Percentiles rank a stretch among this genome's conserved stretches.
Evolutionary conservation across 2,888 invertebrate species (phyloP).

Genomic region (Agrilus mali): DNA sequence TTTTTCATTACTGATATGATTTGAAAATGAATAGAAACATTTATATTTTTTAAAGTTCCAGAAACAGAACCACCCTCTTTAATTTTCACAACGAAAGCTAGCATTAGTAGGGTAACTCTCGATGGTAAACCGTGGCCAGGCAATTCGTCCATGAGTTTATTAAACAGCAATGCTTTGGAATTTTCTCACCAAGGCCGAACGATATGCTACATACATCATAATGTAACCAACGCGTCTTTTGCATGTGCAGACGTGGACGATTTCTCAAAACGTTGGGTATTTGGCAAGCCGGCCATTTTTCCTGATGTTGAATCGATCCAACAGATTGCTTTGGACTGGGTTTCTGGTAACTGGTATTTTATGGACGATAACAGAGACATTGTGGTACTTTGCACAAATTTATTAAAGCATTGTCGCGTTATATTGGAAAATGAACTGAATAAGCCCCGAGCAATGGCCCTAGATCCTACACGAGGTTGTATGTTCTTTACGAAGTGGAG

Average conservation of each 20-base stretch:
- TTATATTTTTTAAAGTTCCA: slow-evolving; percentile 43
- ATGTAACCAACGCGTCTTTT: slow-evolving; percentile 39
- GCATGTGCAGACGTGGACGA: slow-evolving; percentile 56
- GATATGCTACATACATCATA: slow-evolving; percentile 60
- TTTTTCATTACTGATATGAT: background rate
- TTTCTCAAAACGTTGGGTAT: slow-evolving; percentile 43
- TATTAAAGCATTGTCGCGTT: slow-evolving; percentile 53
- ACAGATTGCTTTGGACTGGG: slow-evolving; percentile 72
- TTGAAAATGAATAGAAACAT: background rate
- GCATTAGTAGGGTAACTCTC: slow-evolving; percentile 48
- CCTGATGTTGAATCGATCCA: slow-evolving; percentile 53
- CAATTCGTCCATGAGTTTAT: slow-evolving; percentile 29
- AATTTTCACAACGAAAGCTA: slow-evolving; percentile 53
- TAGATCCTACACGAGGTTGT: slow-evolving; percentile 64
- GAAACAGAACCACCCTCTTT: slow-evolving; percentile 48
- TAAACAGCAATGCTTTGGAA: slow-evolving; percentile 43
- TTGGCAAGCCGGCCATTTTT: slow-evolving; percentile 48
- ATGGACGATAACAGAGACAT: slow-evolving; percentile 24
- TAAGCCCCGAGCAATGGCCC: slow-evolving; percentile 60
- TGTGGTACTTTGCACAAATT: slow-evolving; percentile 56
- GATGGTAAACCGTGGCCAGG: slow-evolving; percentile 38
- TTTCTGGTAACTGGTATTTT: slow-evolving; percentile 66
- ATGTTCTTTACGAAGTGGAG: slow-evolving; percentile 75
- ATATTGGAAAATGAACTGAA: slow-evolving; percentile 53
- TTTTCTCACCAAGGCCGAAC: slow-evolving; percentile 55